These are phyloP conservation scores for Morone saxatilis DNA, from an alignment of 2,113 vertebrate genomes.

Conservation along the genomic window DNA sequence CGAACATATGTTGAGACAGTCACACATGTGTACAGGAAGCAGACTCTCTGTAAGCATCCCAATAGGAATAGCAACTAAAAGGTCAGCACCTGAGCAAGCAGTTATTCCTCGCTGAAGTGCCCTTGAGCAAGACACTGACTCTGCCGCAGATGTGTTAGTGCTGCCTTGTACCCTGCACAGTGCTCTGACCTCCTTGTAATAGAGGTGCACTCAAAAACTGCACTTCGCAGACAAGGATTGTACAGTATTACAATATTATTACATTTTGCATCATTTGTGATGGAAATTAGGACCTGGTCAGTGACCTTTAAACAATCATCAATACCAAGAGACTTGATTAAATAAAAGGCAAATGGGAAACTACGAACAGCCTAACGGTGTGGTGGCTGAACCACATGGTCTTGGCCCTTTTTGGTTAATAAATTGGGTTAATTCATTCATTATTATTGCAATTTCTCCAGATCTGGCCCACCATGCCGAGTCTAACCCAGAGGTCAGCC, in stretches of 20 bases:
- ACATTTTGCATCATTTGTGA: slow-evolving; percentile 27
- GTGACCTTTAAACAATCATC: slow-evolving; percentile 11
- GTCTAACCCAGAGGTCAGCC: slow-evolving; percentile 27
- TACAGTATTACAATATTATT: slow-evolving; percentile 8
- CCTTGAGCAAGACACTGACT: slow-evolving; percentile 15
- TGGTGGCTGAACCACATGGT: slow-evolving; percentile 1
- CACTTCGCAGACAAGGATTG: slow-evolving; percentile 8
- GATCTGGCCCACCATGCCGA: slow-evolving; percentile 29
- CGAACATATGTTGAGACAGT: slow-evolving; percentile 21
- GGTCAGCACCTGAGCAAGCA: not conserved
- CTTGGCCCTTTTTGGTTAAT: slow-evolving; percentile 54
- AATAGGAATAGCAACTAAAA: not conserved
- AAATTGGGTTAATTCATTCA: slow-evolving; percentile 35
- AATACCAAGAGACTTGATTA: slow-evolving; percentile 23
- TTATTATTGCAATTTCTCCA: slow-evolving; percentile 62
- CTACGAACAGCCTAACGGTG: slow-evolving; percentile 9
- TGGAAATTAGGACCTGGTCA: slow-evolving; percentile 25
- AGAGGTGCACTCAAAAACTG: slow-evolving; percentile 4
- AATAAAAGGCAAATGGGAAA: slow-evolving; percentile 44
- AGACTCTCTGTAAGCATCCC: slow-evolving; percentile 21
- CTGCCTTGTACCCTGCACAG: slow-evolving; percentile 37
- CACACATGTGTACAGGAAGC: slow-evolving; percentile 47
- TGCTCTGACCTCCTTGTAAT: slow-evolving; percentile 35
- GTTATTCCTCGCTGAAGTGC: slow-evolving; percentile 5
- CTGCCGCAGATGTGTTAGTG: slow-evolving; percentile 25